Conservation (phyloP, 2,797 vertebrate species). For the Pseudomugil tenellus region DNA sequence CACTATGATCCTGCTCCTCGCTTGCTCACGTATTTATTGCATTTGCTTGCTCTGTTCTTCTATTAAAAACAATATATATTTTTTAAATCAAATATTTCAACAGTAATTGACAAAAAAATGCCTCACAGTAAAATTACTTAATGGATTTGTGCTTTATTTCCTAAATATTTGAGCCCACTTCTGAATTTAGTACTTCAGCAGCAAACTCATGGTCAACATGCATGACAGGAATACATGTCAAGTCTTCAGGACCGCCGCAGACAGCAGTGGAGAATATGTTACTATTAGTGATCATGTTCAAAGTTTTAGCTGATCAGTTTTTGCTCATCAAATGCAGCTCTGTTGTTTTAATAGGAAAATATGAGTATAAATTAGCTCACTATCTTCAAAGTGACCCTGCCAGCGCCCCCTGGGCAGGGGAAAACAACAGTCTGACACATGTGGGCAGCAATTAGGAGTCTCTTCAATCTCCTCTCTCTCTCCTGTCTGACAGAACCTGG, state of each 20-base stretch:
- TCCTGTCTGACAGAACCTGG: constrained; percentile 41
- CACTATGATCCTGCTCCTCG: not conserved
- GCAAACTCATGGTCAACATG: not conserved
- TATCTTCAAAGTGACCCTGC: constrained; percentile 51
- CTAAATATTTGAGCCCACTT: not conserved
- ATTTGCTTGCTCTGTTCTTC: constrained; percentile 9
- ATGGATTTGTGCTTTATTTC: constrained; percentile 26
- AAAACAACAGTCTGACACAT: constrained; percentile 57
- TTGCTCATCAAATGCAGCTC: not conserved
- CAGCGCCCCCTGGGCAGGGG: constrained; percentile 2
- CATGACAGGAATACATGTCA: not conserved
- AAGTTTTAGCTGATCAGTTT: not conserved
- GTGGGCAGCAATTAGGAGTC: constrained; percentile 57
- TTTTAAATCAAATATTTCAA: constrained; percentile 8
- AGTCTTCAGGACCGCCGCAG: too few species aligned
- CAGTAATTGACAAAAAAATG: constrained; percentile 16
- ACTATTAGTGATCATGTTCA: constrained; percentile 6
- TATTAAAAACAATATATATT: not conserved
- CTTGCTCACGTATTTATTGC: not conserved
- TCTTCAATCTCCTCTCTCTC: constrained; percentile 36
- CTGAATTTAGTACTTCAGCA: too few species aligned
- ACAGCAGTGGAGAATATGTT: not conserved
- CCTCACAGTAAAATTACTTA: constrained; percentile 16
- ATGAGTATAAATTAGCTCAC: constrained; percentile 28
- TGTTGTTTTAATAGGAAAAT: constrained; percentile 13